Base-by-base conservation (phyloP, 2,888 invertebrate genomes). In the Tridacna gigas region DNA sequence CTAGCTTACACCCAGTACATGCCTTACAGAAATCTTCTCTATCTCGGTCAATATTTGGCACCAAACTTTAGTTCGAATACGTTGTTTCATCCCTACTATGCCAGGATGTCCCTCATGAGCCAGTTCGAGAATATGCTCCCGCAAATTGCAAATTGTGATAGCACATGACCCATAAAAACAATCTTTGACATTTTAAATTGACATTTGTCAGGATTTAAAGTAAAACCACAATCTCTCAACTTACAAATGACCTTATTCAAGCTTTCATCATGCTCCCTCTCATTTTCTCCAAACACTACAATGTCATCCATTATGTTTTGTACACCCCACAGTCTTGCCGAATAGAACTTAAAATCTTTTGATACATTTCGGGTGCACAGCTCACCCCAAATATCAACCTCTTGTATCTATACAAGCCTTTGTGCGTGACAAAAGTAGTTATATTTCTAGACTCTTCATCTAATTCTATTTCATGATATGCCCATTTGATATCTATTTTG, bases 121-220 rank as follows among this genome's bases (percentile, higher is more conserved):
- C 12, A 79, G 25, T 11, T 77, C 60, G 12, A 86, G 9, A 13
- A 82, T 74, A 37, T 45, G 48, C 9, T 79, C 28, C 79, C 82
- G 73, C 13, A 76, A 26, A 63, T 12, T 26, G 26, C 63, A 22
- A 25, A 75, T 67, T n/a, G 79, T 4, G 78, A 82, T 26, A 88
- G 69, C 5, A 82, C 60, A 80, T 86, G 77, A 22, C 83, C 85
- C 82, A 87, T 84, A 61, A 86, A 87, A 13, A 51, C 67, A 20
- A 85, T 48, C 25, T 88, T 26, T 4, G 74, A 65, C 80, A 89
- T 84, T 37, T 78, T 81, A 66, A 90, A 89, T 77, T 86, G 45
- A 81, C 89, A 89, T 60, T 89, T 90, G 0, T 85, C 82, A n/a
- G 13, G 15, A 76, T 86, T 88, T 20, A 90, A 48, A 0, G 84